Conservation (phyloP, 2,113 vertebrate genomes). For the Ceyx cyanopectus region DNA sequence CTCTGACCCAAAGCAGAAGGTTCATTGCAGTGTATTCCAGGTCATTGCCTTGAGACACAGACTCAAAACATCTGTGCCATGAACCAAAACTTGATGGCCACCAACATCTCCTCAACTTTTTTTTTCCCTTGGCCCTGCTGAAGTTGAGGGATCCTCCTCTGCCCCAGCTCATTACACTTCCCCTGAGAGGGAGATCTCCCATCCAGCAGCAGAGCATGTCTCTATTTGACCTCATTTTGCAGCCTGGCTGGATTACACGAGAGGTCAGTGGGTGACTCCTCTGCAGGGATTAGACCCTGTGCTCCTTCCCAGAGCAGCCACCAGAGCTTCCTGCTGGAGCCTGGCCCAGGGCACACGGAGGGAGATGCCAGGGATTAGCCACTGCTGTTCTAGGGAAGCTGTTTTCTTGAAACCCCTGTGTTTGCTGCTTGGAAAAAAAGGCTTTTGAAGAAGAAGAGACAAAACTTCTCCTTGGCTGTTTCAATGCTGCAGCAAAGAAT, state of each 20-base stretch:
- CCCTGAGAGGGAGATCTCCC: neutral
- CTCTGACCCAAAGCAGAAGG: neutral
- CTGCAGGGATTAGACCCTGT: neutral
- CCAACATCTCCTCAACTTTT: rapidly evolving
- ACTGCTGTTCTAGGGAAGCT: neutral
- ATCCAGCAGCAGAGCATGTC: neutral
- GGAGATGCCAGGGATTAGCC: neutral
- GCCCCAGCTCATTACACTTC: neutral
- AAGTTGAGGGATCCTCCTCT: neutral
- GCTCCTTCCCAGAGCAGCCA: neutral
- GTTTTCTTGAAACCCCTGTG: neutral
- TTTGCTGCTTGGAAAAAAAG: neutral
- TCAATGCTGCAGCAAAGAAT: neutral
- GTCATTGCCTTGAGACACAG: neutral
- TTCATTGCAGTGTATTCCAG: neutral
- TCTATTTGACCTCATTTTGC: conserved; percentile 21
- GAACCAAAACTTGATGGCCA: neutral
- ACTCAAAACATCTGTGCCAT: neutral
- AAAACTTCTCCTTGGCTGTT: neutral
- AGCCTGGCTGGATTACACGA: neutral
- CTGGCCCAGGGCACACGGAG: rapidly evolving
- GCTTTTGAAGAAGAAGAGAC: neutral
- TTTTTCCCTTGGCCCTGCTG: neutral
- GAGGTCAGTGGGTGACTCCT: conserved; percentile 39
- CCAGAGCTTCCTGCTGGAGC: neutral